A percentile compares a stretch with the other conserved stretches of the same genome.
phyloP scores from a whole-genome alignment of 2,888 invertebrate genomes.

The Trachelus iudaicus region DNA sequence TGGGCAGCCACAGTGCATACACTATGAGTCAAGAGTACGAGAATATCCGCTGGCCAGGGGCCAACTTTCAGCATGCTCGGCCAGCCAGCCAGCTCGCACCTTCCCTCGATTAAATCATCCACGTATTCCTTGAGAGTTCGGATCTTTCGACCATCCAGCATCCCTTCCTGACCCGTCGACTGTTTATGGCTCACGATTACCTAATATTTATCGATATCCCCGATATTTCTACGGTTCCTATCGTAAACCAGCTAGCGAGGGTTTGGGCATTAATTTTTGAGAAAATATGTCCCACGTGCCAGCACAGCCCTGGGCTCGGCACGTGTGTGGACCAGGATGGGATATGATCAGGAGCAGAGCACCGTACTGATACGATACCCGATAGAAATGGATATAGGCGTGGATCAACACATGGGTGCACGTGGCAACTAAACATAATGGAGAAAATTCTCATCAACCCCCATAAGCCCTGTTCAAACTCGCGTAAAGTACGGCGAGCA shows the following conservation, averaged over 20 bases:
- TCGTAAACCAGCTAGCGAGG: neutral
- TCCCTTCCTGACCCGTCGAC: slow-evolving; percentile 15
- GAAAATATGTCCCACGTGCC: neutral
- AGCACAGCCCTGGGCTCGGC: neutral
- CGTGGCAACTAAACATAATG: neutral
- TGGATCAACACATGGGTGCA: neutral
- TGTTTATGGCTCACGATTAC: slow-evolving; percentile 52
- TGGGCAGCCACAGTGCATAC: slow-evolving; percentile 40
- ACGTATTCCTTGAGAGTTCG: neutral
- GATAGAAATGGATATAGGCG: neutral
- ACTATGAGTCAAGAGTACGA: slow-evolving; percentile 41
- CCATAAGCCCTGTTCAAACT: slow-evolving; percentile 22
- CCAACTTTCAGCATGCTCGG: slow-evolving; percentile 41
- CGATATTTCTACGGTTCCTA: slow-evolving; percentile 35
- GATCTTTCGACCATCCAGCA: slow-evolving; percentile 1
- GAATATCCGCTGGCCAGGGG: slow-evolving; percentile 54
- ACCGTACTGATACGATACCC: neutral
- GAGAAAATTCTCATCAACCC: neutral
- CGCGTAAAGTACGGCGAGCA: slow-evolving; percentile 14
- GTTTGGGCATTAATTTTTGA: neutral
- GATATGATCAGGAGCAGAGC: neutral
- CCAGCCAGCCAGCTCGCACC: neutral
- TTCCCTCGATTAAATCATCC: neutral
- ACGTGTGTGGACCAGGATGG: neutral
- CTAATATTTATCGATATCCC: slow-evolving; percentile 51